Base-by-base conservation (phyloP, 2,888 invertebrate species). In the Ichneumoninae sp. region DNA sequence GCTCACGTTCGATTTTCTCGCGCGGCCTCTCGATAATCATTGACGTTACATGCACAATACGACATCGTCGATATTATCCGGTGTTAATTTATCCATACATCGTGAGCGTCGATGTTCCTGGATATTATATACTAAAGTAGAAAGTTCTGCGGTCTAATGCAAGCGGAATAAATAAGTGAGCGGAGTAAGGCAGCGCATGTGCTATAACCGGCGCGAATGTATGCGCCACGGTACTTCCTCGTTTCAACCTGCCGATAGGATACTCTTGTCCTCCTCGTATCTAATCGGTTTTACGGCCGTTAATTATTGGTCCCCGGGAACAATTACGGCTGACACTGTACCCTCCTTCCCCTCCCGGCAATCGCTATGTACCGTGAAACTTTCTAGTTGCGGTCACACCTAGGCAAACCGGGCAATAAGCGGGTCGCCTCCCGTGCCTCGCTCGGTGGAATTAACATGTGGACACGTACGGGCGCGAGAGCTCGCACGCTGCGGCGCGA, bases 301-400 rank as follows among this genome's bases (percentile, higher is more conserved):
- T 90, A 90, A 91, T 91, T 90, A 89, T 90, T 89, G 84, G 86
- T 87, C 88, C 88, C 90, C 87, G 84, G 74, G 87, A 90, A 91
- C 90, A 90, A 91, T 90, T 91, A 91, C 81, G 84, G 71, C 86
- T 83, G 76, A 87, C 84, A 87, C 86, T 22, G 16, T 47, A 65
- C 71, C 65, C 65, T 75, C 63, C 52, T 50, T 52, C 79, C 16
- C 69, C 47, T 60, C 78, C 52, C 33, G 8, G 30, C 69, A 65
- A 63, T 60, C 71, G 70, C 57, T 36, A n/a, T 63, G 30, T 63
- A 13, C 63, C 30, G 69, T 70, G 69, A 81, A 85, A 85, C 84
- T 85, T 85, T 85, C 84, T 81, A 85, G 81, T 70, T 78, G 81
- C 70, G 74, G 52, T 74, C 81, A 68, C 40, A 60, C 30, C 47